Percentiles rank a stretch among this genome's conserved stretches.
These are phyloP conservation scores for Phenganax stokvisi DNA, from an alignment of 92 coral and sea anemone genomes.

Conservation along the genomic window DNA sequence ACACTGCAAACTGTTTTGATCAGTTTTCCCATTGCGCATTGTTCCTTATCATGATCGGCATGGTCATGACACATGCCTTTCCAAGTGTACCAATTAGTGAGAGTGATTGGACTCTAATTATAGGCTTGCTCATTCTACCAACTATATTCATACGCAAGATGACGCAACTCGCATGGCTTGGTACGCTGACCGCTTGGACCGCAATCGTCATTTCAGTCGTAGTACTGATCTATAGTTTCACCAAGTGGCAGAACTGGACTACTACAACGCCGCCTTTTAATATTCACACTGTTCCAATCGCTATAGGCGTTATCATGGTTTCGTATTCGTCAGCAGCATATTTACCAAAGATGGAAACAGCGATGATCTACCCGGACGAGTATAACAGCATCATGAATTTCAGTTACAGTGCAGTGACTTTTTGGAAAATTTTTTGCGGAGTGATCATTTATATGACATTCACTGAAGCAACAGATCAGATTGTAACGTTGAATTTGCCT, in stretches of 20 bases:
- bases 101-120: slow-evolving; percentile 54
- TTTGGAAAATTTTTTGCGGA: slow-evolving; percentile 52
- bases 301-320: slow-evolving; percentile 57
- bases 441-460: slow-evolving; percentile 49
- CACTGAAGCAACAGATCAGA: slow-evolving; percentile 49
- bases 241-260: slow-evolving; percentile 48
- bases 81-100: slow-evolving; percentile 46
- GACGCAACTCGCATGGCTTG: slow-evolving; percentile 55
- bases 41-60: slow-evolving; percentile 50
- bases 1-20: slow-evolving; percentile 52
- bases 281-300: slow-evolving; percentile 53
- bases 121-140: slow-evolving; percentile 46
- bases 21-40: slow-evolving; percentile 57
- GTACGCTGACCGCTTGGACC: slow-evolving; percentile 51
- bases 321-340: slow-evolving; percentile 55
- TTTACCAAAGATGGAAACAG: slow-evolving; percentile 51
- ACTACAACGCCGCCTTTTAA: slow-evolving; percentile 48
- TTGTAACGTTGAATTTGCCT: slow-evolving; percentile 51
- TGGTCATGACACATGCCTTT: slow-evolving; percentile 51
- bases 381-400: slow-evolving; percentile 49
- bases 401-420: slow-evolving; percentile 55
- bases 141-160: slow-evolving; percentile 48
- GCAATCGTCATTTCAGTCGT: slow-evolving; percentile 46
- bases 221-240: slow-evolving; percentile 49
- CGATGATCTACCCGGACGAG: slow-evolving; percentile 46